Base-by-base conservation (phyloP, 2,888 invertebrate genomes). In the Emmelina monodactyla region DNA sequence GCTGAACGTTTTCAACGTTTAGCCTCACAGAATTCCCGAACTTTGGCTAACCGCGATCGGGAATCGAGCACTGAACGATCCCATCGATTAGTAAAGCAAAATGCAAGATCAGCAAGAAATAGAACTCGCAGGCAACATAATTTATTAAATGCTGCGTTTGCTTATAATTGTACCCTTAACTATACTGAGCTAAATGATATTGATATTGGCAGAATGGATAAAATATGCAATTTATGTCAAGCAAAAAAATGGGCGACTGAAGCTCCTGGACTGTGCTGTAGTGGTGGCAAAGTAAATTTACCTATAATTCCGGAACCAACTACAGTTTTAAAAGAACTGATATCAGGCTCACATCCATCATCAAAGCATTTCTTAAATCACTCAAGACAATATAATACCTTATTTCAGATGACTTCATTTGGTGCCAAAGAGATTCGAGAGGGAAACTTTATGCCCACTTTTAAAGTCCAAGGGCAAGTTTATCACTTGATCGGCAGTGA, bases 371-470 rank as follows among this genome's bases (percentile, higher is more conserved):
- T 46, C 15, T 39, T 49, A 15, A 34, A 44, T 9, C 31, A 40
- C 14, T 38, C 43, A n/a, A 37, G 45, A 9, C 10, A 15, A 7
- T 48, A 40, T 32, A 46, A 46, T 34, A 45, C 22, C 32, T 37
- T 38, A 7, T 46, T 45, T 28, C 45, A 48, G 33, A 48, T 43
- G 44, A 49, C 44, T 2, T 49, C 47, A 1, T 48, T 47, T 40
- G 46, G 44, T 1, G 47, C 45, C 1, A 38, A 46, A 38, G 37
- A 49, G 40, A 31, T 28, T 28, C 28, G 28, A 9, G 28, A 28
- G 28, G 41, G 36, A 1, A 6, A 28, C 10, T 53, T 46, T 16
- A 49, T 50, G 49, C 49, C 49, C 1, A 53, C 48, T 28, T 50
- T 49, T 37, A 50, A 49, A 30, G 28, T 50, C 0, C 46, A 48